Evolutionary conservation across 2,888 invertebrate genomes (phyloP), one percentile per base, ranked within the genome.

Genomic region (Malacosoma neustria): DNA sequence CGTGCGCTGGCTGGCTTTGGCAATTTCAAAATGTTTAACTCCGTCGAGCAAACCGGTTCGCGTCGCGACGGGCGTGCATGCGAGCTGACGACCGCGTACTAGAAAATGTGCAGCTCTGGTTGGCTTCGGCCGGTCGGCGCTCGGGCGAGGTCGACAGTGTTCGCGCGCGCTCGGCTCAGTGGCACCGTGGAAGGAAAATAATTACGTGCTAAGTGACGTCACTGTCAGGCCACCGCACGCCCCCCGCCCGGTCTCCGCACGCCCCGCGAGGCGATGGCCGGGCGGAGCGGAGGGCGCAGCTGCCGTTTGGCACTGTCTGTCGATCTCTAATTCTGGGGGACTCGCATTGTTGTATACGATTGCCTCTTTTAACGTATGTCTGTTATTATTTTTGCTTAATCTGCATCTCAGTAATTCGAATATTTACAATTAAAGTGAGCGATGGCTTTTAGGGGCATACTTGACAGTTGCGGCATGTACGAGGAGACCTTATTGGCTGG

Each of bases 71-170:
- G 56, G 69, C 65, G 70, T 56, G 54, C 74, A 57, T 59, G 55
- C 45, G 44, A 61, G 63, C 64, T 52, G 75, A 64, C 72, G 70
- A 61, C 53, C 73, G 80, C 76, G 76, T 70, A 82, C 82, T 84
- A 77, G 79, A 76, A 73, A 72, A 60, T 59, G 69, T 63, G 66
- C 57, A 64, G 68, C 67, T 70, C 76, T 67, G 72, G 80, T 79
- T 70, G 81, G 82, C 76, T 72, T 62, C 73, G 77, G 69, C 58
- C 61, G 51, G 61, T 43, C 43, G 52, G 46, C 54, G 61, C 42
- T 75, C 77, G 76, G 69, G 43, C 34, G 42, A 22, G 42, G 45
- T 76, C 80, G 80, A 71, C 41, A 11, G 41, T 41, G 45, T 43
- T 69, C 80, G 81, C 48, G 52, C 48, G 43, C 51, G 55, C 57